Percentiles rank a stretch among this genome's conserved stretches.
Evolutionary conservation across 1,140 invertebrate genomes (phyloP).

Genomic region (Drosophila virilis): DNA sequence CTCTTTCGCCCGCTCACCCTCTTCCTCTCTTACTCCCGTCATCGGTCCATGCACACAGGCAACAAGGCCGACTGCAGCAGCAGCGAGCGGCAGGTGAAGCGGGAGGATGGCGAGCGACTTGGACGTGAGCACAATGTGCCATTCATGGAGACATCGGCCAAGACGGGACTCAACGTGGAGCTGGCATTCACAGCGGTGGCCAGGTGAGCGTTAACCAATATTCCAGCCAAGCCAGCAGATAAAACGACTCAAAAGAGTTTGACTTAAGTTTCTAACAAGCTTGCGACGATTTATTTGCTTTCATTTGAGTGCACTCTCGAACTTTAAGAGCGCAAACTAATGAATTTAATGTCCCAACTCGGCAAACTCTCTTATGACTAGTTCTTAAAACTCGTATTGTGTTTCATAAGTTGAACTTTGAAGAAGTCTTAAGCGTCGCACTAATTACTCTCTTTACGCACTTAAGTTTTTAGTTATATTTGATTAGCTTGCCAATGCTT

Average conservation of each 20-base stretch:
- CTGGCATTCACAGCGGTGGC: conserved; percentile 92
- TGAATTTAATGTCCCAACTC: neutral
- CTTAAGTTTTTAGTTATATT: too few relatives aligned
- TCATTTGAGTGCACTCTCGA: neutral
- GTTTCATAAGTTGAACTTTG: too few relatives aligned
- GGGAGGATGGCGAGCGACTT: conserved; percentile 92
- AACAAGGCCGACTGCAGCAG: conserved; percentile 93
- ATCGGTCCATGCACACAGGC: conserved; percentile 85
- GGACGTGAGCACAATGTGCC: conserved; percentile 92
- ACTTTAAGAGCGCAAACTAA: neutral
- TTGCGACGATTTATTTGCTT: neutral
- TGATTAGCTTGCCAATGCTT: neutral
- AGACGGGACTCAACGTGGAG: conserved; percentile 93
- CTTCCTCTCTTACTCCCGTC: neutral
- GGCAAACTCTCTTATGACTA: too few relatives aligned
- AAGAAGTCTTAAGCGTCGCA: too few relatives aligned
- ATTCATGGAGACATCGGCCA: conserved; percentile 95
- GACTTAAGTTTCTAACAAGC: neutral
- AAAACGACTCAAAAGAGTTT: conserved; percentile 5
- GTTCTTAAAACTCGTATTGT: too few relatives aligned
- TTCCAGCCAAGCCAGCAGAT: neutral
- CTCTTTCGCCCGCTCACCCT: neutral
- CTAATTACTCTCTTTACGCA: too few relatives aligned
- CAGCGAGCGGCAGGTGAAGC: conserved; percentile 89
- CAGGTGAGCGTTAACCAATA: conserved; percentile 83